A percentile compares a stretch with the other conserved stretches of the same genome.
phyloP scores from a whole-genome alignment of 2,797 vertebrate species.

The Microchirus variegatus region DNA sequence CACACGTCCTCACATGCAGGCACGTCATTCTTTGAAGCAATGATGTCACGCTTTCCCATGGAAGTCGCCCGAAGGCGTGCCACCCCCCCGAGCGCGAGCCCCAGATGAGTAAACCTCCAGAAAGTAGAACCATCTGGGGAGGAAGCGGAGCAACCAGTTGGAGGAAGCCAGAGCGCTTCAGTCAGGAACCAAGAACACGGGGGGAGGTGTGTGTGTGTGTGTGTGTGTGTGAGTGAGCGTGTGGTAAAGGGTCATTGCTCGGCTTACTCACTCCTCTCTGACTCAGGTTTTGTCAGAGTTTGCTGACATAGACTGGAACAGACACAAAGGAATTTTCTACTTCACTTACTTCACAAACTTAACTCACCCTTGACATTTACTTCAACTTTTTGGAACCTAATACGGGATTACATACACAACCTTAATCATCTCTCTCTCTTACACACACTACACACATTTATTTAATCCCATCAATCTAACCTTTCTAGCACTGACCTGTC shows the following conservation, averaged over 20 bases:
- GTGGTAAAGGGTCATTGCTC: constrained; percentile 6
- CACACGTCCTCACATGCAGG: not conserved
- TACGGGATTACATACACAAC: not conserved
- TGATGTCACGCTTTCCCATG: constrained; percentile 48
- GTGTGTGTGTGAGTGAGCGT: constrained; percentile 3
- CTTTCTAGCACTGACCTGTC: not conserved
- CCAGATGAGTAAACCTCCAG: constrained; percentile 55
- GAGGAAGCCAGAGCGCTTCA: constrained; percentile 41
- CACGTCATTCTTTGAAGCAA: constrained; percentile 6
- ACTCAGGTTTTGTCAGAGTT: constrained; percentile 32
- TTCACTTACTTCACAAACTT: constrained; percentile 10
- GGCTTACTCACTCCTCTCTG: constrained; percentile 38
- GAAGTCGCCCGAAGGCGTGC: constrained; percentile 23
- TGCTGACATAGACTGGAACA: constrained; percentile 30
- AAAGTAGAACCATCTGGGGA: constrained; percentile 58
- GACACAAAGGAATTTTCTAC: constrained; percentile 8
- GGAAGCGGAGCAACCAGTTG: constrained; percentile 47
- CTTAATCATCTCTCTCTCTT: no score
- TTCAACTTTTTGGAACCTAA: constrained; percentile 11
- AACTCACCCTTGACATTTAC: constrained; percentile 6
- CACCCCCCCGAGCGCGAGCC: constrained; percentile 14
- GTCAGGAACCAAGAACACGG: constrained; percentile 22
- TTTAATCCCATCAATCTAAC: not conserved
- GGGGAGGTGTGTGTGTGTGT: constrained; percentile 5
- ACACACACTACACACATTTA: not conserved